Evolutionary conservation across 2,113 vertebrate species (phyloP).

Genomic region (Tupaia tana): DNA sequence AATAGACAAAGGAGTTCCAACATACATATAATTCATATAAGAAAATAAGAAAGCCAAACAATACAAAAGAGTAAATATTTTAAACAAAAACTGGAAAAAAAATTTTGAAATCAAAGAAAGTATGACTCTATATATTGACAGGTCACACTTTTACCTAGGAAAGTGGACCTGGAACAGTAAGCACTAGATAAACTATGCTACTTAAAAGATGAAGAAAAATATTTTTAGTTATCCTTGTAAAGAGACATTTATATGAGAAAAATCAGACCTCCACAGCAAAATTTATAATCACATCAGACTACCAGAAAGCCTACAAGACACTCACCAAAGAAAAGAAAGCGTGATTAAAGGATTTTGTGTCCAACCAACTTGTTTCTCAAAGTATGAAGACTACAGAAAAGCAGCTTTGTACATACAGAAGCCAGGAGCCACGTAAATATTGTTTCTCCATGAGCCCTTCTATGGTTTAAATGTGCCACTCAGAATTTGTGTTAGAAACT

Average conservation of each 20-base stretch:
- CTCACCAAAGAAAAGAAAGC: not conserved
- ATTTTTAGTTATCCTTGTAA: not conserved
- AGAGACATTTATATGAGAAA: not conserved
- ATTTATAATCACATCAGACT: not conserved
- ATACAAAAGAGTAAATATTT: not conserved
- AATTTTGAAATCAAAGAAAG: not conserved
- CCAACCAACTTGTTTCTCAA: not conserved
- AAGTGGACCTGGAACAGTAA: not conserved
- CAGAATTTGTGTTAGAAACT: not conserved
- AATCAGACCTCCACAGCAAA: not conserved
- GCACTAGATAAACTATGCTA: not conserved
- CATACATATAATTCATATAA: not conserved
- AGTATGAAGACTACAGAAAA: not conserved
- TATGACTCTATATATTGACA: not conserved
- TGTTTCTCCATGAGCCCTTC: not conserved
- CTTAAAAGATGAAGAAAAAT: not conserved
- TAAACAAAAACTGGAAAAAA: not conserved
- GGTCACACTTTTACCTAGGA: not conserved
- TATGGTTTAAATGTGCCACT: not conserved
- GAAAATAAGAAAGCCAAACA: not conserved
- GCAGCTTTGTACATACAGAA: not conserved
- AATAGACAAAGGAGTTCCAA: not conserved
- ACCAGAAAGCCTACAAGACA: not conserved
- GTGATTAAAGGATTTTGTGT: not conserved
- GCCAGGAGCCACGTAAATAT: not conserved